phyloP scores from a whole-genome alignment of 2,113 vertebrate genomes.

The Dicentrarchus labrax region DNA sequence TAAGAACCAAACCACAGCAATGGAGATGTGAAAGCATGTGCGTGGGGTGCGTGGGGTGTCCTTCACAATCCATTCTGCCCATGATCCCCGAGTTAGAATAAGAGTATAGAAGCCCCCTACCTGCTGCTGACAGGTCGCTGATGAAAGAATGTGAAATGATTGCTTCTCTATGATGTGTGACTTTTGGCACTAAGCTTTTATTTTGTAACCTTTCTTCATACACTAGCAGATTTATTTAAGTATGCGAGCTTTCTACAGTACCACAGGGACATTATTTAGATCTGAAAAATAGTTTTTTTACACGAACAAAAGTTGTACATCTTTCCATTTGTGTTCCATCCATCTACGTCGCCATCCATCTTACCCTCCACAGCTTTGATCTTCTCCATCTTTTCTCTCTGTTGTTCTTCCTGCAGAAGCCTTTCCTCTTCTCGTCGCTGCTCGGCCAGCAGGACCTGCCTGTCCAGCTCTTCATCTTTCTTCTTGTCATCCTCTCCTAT shows the following conservation, averaged over 20 bases:
- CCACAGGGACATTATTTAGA: neutral
- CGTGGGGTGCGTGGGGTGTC: slow-evolving; percentile 14
- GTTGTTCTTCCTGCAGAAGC: slow-evolving; percentile 91
- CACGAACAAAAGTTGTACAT: neutral
- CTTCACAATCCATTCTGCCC: slow-evolving; percentile 36
- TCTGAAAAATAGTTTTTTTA: neutral
- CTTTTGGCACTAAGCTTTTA: slow-evolving; percentile 8
- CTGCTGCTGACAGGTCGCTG: slow-evolving; percentile 34
- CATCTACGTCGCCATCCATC: slow-evolving; percentile 61
- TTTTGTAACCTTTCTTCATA: neutral
- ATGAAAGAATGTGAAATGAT: slow-evolving; percentile 47
- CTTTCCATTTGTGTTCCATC: neutral
- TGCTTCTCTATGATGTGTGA: slow-evolving; percentile 31
- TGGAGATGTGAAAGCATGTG: slow-evolving; percentile 33
- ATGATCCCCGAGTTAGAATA: slow-evolving; percentile 2
- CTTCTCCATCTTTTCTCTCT: slow-evolving; percentile 92
- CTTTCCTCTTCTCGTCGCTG: slow-evolving; percentile 94
- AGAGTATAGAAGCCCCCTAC: slow-evolving; percentile 10
- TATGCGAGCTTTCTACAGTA: neutral
- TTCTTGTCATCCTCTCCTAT: slow-evolving; percentile 86
- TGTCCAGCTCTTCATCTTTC: slow-evolving; percentile 92
- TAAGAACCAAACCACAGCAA: slow-evolving; percentile 31
- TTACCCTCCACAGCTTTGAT: slow-evolving; percentile 96
- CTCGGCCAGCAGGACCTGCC: slow-evolving; percentile 91
- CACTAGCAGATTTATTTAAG: neutral